Evolutionary conservation across 2,797 vertebrate genomes (phyloP).

Genomic region (Momotus momota): DNA sequence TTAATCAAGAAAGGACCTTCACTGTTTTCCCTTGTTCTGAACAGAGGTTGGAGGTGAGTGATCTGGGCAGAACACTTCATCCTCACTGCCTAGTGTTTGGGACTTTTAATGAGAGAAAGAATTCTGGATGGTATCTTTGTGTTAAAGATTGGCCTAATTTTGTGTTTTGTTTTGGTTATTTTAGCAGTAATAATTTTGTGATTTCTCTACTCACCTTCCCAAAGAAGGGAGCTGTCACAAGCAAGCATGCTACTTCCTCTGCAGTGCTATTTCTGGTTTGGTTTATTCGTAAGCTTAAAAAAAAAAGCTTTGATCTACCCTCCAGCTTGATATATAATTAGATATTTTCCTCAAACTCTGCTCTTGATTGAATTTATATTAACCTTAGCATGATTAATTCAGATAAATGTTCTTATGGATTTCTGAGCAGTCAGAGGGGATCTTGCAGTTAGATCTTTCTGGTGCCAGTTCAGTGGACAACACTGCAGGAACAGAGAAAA

Average conservation of each 20-base stretch:
- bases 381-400: not conserved
- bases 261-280: not conserved
- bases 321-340: not conserved
- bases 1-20: not conserved
- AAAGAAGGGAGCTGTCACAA: slow-evolving; percentile 13
- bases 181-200: not conserved
- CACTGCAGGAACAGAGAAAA: not conserved
- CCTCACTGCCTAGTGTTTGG: not conserved
- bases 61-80: not conserved
- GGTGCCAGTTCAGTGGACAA: not conserved
- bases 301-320: not conserved
- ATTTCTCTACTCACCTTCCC: slow-evolving; percentile 31
- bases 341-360: slow-evolving; percentile 21
- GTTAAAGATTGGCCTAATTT: not conserved
- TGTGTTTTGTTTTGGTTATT: slow-evolving; percentile 3
- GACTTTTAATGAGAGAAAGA: not conserved
- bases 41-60: not conserved
- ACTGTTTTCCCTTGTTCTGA: not conserved
- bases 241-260: slow-evolving; percentile 18
- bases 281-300: slow-evolving; percentile 12
- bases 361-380: not conserved
- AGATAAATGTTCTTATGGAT: not conserved
- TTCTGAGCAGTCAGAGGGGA: not conserved
- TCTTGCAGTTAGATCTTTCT: not conserved
- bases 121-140: not conserved